These are phyloP conservation scores for Drosophila differens DNA, from an alignment of 2,888 invertebrate species.

Conservation along the genomic window DNA sequence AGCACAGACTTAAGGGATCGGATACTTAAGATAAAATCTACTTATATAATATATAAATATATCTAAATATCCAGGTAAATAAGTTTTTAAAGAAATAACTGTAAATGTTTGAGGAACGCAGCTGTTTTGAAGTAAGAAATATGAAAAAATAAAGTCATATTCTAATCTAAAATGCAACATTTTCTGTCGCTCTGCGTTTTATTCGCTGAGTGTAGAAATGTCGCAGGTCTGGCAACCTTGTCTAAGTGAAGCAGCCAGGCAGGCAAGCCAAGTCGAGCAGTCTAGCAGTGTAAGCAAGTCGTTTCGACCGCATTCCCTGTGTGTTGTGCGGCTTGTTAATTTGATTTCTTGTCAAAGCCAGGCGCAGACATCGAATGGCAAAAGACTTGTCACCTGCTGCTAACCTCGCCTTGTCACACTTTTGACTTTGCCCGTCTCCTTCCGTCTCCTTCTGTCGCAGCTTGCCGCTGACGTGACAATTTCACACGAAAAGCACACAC, in stretches of 20 bases:
- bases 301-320: conserved; percentile 47
- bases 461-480: conserved; percentile 75
- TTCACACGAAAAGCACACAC: conserved; percentile 65
- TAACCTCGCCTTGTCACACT: conserved; percentile 65
- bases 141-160: neutral
- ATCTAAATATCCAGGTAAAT: neutral
- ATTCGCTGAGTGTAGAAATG: neutral
- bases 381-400: conserved; percentile 60
- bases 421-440: conserved; percentile 67
- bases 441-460: conserved; percentile 25
- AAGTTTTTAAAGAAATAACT: neutral
- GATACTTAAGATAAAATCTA: neutral
- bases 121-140: neutral
- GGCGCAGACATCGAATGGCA: conserved; percentile 48
- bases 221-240: conserved; percentile 1
- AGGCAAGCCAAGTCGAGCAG: neutral
- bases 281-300: conserved; percentile 44
- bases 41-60: no score
- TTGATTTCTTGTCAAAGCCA: conserved; percentile 77
- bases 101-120: neutral
- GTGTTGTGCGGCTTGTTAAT: conserved; percentile 68
- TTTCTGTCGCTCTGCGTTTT: no score
- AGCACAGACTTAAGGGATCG: neutral
- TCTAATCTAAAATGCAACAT: neutral
- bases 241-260: neutral